A percentile compares a stretch with the other conserved stretches of the same genome.
Evolutionary conservation across 2,797 vertebrate genomes (phyloP).

Genomic region (Acanthis flammea): DNA sequence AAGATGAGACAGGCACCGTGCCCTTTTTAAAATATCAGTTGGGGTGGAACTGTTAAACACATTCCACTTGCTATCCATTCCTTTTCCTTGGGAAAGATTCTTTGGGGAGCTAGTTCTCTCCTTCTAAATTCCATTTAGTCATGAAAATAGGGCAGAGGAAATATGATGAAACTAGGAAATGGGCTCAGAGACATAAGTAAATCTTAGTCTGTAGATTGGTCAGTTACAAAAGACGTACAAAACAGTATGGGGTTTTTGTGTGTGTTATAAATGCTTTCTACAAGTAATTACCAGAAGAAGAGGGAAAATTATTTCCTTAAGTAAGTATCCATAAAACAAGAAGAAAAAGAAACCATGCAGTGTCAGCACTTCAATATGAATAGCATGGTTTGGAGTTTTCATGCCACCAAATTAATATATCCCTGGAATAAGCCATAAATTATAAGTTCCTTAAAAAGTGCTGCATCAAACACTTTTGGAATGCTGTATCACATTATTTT

Average conservation of each 20-base stretch:
- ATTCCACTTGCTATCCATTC: background rate
- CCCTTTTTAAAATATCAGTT: background rate
- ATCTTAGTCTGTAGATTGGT: background rate
- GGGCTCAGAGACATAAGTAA: background rate
- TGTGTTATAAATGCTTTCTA: background rate
- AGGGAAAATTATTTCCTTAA: background rate
- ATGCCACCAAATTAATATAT: slow-evolving; percentile 23
- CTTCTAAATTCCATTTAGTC: background rate
- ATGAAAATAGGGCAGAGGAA: background rate
- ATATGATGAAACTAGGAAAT: background rate
- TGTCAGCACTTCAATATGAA: slow-evolving; percentile 27
- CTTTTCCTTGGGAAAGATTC: background rate
- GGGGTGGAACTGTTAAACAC: background rate
- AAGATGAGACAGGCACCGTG: background rate
- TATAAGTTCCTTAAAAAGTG: slow-evolving; percentile 24
- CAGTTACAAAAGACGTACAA: background rate
- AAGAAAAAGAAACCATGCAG: slow-evolving; percentile 13
- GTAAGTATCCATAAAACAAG: background rate
- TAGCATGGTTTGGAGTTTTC: slow-evolving; percentile 6
- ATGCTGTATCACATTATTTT: background rate
- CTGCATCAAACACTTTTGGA: slow-evolving; percentile 3
- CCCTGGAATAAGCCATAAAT: slow-evolving; percentile 20
- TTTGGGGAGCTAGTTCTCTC: background rate
- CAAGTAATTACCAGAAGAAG: background rate
- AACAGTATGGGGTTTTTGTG: background rate